Conservation (phyloP, 2,113 vertebrate genomes). For the Serilophus lunatus region DNA sequence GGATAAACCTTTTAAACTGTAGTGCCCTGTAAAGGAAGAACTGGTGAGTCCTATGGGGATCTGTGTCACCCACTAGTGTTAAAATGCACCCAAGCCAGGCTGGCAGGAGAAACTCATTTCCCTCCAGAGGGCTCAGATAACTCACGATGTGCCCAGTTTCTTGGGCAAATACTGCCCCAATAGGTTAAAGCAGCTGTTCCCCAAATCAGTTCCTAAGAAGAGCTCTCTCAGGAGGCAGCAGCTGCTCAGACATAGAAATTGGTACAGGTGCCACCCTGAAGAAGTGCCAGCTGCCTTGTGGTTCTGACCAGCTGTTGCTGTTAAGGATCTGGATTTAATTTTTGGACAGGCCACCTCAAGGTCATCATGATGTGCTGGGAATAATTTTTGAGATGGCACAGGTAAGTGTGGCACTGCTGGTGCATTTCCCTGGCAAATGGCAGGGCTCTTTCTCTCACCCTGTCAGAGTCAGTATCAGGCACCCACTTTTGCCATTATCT, state of each 20-base stretch:
- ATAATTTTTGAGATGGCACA: background rate
- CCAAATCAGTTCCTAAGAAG: background rate
- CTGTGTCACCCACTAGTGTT: background rate
- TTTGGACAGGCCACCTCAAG: background rate
- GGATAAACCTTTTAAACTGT: background rate
- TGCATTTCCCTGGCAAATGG: background rate
- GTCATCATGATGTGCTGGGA: background rate
- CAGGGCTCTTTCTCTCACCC: background rate
- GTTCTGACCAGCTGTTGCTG: background rate
- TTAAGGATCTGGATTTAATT: background rate
- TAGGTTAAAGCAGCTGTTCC: background rate
- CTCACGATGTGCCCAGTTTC: background rate
- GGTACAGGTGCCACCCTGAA: background rate
- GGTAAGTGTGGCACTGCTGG: background rate
- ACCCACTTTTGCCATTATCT: background rate
- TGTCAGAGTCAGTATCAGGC: background rate
- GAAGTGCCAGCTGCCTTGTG: background rate
- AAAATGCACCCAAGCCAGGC: fast-evolving
- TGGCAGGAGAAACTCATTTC: background rate
- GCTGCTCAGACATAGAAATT: background rate
- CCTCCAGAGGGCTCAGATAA: background rate
- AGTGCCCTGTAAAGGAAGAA: background rate
- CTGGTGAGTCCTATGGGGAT: background rate
- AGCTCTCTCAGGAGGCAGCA: background rate
- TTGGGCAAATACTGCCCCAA: background rate